A percentile compares a stretch with the other conserved stretches of the same genome.
phyloP scores from a whole-genome alignment of 2,888 invertebrate genomes.

The Endomychus coccineus region DNA sequence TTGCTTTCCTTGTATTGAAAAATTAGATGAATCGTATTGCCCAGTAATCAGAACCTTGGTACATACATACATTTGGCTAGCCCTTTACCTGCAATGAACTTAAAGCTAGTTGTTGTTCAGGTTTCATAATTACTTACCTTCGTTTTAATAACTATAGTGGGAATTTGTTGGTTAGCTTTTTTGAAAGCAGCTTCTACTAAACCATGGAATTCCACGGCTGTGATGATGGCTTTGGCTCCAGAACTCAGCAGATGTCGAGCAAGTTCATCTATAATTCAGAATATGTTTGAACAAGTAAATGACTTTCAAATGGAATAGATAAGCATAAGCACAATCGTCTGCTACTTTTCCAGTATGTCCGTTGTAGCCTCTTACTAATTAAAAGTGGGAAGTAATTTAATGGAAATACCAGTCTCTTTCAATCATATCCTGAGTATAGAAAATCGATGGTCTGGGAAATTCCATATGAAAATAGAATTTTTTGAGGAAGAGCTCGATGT shows the following conservation, averaged over 20 bases:
- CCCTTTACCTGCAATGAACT: no score
- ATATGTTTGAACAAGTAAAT: neutral
- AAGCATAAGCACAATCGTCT: neutral
- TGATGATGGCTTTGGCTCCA: slow-evolving; percentile 57
- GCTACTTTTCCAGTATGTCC: neutral
- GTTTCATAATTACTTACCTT: slow-evolving; percentile 24
- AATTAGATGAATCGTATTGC: no score
- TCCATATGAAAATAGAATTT: no score
- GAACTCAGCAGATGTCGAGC: slow-evolving; percentile 55
- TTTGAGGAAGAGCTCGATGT: no score
- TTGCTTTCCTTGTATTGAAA: no score
- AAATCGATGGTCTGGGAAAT: no score
- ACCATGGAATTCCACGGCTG: slow-evolving; percentile 45
- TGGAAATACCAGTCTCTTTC: no score
- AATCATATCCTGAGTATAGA: no score
- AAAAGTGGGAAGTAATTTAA: no score
- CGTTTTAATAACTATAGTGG: slow-evolving; percentile 51
- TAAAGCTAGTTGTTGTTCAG: no score
- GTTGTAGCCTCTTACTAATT: neutral
- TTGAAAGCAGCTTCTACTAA: slow-evolving; percentile 45
- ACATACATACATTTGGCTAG: no score
- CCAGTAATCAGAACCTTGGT: no score
- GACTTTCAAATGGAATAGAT: neutral
- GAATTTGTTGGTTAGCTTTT: slow-evolving; percentile 40
- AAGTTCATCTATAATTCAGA: slow-evolving; percentile 58